Conservation (phyloP, 2,797 vertebrate genomes). For the Thaleichthys pacificus region DNA sequence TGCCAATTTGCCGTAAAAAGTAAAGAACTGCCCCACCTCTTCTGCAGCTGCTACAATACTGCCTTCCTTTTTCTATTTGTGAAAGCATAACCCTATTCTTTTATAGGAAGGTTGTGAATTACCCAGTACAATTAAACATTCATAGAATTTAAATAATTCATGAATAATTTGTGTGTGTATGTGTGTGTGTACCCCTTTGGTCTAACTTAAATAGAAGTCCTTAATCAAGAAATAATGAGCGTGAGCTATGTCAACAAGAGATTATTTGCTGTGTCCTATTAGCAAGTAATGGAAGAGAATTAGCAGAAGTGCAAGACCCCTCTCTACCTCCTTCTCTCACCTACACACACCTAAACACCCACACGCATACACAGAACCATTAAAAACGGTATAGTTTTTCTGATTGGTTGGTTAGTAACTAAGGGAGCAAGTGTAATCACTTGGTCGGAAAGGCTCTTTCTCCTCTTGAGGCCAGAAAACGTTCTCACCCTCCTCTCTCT, state of each 20-base stretch:
- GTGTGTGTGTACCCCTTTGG: conserved; percentile 41
- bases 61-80: too few species aligned
- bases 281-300: conserved; percentile 43
- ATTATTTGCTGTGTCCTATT: conserved; percentile 24
- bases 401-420: neutral
- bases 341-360: neutral
- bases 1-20: too few species aligned
- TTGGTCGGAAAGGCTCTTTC: neutral
- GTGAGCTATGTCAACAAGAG: conserved; percentile 36
- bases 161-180: conserved; percentile 35
- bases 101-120: conserved; percentile 33
- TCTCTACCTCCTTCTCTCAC: conserved; percentile 6
- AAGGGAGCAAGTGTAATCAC: neutral
- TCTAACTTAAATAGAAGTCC: conserved; percentile 50
- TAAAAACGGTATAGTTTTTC: neutral
- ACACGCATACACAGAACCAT: neutral
- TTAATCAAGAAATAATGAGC: conserved; percentile 55
- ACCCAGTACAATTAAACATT: conserved; percentile 55
- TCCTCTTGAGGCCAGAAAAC: neutral
- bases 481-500: conserved; percentile 15
- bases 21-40: too few species aligned
- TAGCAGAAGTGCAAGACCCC: conserved; percentile 16
- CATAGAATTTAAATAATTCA: conserved; percentile 52
- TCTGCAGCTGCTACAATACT: too few species aligned
- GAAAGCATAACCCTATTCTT: too few species aligned